Conservation (phyloP, 2,113 vertebrate species). For the Trochalopteron elliotii region DNA sequence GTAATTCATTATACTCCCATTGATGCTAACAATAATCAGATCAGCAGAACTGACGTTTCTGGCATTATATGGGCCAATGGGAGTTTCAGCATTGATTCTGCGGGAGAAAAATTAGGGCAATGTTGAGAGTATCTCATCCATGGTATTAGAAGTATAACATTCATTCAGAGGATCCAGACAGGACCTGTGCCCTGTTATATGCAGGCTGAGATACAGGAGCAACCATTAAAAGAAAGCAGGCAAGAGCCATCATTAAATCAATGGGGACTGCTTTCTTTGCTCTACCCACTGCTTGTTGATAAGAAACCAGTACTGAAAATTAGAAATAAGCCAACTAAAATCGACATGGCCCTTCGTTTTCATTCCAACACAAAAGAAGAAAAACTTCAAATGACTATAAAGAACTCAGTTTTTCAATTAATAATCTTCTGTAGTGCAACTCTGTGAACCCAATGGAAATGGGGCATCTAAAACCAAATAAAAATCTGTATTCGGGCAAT, state of each 20-base stretch:
- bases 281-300: background rate
- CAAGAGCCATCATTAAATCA: background rate
- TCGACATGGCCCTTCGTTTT: background rate
- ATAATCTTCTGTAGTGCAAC: background rate
- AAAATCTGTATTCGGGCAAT: background rate
- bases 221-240: background rate
- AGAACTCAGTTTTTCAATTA: background rate
- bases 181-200: background rate
- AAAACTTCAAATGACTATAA: background rate
- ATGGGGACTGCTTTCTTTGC: background rate
- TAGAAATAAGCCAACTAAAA: background rate
- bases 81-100: background rate
- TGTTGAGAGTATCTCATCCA: background rate
- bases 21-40: background rate
- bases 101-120: background rate
- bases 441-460: background rate
- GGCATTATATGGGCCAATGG: background rate
- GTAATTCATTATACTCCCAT: background rate
- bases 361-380: background rate
- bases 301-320: background rate
- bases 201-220: background rate
- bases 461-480: background rate
- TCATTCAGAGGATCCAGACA: background rate
- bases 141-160: background rate
- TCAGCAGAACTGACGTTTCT: background rate